Conservation (phyloP, 2,113 vertebrate genomes). For the Hypanus sabinus region DNA sequence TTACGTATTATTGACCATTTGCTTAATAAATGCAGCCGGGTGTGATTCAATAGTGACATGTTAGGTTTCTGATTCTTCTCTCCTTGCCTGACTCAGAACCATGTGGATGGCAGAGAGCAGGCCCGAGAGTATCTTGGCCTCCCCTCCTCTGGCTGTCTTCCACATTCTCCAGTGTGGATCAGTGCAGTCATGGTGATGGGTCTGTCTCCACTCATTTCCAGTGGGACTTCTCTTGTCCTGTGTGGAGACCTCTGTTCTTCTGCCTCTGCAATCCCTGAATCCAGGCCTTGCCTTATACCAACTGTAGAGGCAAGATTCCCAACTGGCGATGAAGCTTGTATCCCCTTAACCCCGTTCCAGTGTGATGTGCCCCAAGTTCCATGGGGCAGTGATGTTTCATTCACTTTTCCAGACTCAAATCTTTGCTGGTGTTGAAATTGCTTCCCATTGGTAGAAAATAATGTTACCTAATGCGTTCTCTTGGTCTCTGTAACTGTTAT, state of each 20-base stretch:
- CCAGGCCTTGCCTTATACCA: not conserved
- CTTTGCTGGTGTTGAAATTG: not conserved
- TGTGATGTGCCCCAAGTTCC: no score
- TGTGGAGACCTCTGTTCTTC: no score
- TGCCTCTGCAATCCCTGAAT: not conserved
- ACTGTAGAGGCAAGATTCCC: not conserved
- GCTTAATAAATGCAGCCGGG: not conserved
- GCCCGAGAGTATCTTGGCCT: not conserved
- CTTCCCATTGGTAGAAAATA: not conserved
- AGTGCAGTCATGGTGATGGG: not conserved
- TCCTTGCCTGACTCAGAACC: not conserved
- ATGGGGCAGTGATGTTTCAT: not conserved
- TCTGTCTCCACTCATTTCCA: not conserved
- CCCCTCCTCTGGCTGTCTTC: not conserved
- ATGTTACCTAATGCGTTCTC: not conserved
- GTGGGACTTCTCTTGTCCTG: no score
- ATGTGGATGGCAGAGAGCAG: not conserved
- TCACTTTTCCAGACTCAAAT: not conserved
- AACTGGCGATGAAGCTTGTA: not conserved
- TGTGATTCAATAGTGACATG: not conserved
- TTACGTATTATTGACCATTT: not conserved
- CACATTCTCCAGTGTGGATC: not conserved
- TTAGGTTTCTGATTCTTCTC: not conserved
- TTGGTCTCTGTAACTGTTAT: not conserved
- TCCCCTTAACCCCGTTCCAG: not conserved